These are phyloP conservation scores for Sphinx pinastri DNA, from an alignment of 2,888 invertebrate species.

Conservation along the genomic window DNA sequence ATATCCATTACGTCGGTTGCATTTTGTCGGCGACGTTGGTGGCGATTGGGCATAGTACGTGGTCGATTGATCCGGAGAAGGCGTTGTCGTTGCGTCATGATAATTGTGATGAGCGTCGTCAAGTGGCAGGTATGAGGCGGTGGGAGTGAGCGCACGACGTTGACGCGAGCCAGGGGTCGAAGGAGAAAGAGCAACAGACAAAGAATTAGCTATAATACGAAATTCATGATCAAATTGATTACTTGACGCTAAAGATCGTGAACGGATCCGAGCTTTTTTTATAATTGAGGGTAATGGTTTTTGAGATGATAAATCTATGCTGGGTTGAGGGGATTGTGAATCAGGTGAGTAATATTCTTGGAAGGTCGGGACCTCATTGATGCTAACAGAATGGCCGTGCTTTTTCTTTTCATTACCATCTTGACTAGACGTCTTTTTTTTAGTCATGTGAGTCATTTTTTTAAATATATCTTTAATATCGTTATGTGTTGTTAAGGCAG, in stretches of 20 bases:
- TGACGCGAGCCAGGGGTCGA: constrained; percentile 76
- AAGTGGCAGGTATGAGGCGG: constrained; percentile 66
- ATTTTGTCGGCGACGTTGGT: constrained; percentile 31
- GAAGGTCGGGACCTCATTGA: constrained; percentile 79
- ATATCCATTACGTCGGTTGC: constrained; percentile 37
- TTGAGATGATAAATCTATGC: constrained; percentile 58
- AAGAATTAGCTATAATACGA: constrained; percentile 84
- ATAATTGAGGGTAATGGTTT: constrained; percentile 68
- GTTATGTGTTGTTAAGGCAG: constrained; percentile 51
- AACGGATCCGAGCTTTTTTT: constrained; percentile 66
- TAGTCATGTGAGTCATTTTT: constrained; percentile 55
- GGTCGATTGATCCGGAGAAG: constrained; percentile 39
- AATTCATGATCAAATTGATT: constrained; percentile 69
- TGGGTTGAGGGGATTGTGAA: constrained; percentile 58
- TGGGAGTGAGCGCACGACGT: constrained; percentile 76
- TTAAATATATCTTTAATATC: constrained; percentile 58
- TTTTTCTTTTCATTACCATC: constrained; percentile 48
- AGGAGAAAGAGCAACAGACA: constrained; percentile 84
- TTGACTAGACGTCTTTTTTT: constrained; percentile 29
- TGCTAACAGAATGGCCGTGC: constrained; percentile 73
- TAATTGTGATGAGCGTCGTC: constrained; percentile 61
- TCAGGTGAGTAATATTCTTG: constrained; percentile 78
- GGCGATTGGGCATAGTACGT: constrained; percentile 38
- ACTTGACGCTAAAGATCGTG: constrained; percentile 64
- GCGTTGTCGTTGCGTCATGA: constrained; percentile 50